A percentile compares a stretch with the other conserved stretches of the same genome.
Evolutionary conservation across 2,113 vertebrate species (phyloP).

Genomic region (Ceyx cyanopectus): DNA sequence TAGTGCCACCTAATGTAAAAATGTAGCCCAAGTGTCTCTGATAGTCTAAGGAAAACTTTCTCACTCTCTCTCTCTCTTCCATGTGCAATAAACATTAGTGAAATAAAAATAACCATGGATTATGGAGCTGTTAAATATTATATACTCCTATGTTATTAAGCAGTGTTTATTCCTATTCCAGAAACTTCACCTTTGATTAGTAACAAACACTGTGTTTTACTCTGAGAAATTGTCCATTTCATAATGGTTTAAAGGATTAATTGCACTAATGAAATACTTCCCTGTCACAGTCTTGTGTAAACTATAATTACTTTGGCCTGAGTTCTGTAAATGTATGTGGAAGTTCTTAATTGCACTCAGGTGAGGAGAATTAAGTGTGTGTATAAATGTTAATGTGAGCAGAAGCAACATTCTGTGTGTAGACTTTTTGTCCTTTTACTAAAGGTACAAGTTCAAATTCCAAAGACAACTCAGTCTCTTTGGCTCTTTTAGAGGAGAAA

Average conservation of each 20-base stretch:
- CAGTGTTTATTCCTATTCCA: background rate
- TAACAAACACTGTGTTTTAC: conserved; percentile 8
- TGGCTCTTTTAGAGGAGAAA: background rate
- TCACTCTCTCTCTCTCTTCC: background rate
- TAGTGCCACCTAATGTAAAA: conserved; percentile 75
- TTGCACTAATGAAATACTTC: conserved; percentile 20
- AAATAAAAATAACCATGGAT: conserved; percentile 29
- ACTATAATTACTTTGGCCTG: conserved; percentile 46
- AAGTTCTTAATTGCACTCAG: conserved; percentile 15
- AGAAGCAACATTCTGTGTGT: background rate
- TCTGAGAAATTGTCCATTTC: background rate
- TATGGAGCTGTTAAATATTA: conserved; percentile 13
- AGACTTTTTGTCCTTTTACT: background rate
- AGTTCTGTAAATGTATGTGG: background rate
- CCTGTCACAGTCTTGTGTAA: conserved; percentile 11
- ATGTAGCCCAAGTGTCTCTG: conserved; percentile 15
- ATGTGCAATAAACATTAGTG: background rate
- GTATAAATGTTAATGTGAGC: background rate
- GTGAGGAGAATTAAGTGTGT: conserved; percentile 1
- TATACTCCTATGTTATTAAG: conserved; percentile 1
- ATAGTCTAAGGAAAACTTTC: background rate
- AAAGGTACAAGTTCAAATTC: background rate
- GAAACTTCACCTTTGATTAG: conserved; percentile 37
- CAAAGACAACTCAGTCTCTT: background rate
- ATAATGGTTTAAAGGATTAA: conserved; percentile 5